These are phyloP conservation scores for Metaphire vulgaris DNA, from an alignment of 1,140 invertebrate species.

Conservation along the genomic window DNA sequence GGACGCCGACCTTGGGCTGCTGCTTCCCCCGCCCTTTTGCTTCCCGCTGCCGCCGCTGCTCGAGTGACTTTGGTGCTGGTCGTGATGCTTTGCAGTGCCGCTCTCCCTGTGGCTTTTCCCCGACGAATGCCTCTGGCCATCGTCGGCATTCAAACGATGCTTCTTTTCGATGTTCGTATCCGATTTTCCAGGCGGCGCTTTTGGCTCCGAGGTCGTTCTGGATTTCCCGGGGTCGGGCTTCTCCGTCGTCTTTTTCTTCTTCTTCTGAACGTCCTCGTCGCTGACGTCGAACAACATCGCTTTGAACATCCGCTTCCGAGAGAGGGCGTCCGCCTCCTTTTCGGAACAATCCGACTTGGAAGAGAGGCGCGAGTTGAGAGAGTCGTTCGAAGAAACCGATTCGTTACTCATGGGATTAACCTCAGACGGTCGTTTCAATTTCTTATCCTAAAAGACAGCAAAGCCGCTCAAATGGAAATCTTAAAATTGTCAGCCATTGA, in stretches of 20 bases:
- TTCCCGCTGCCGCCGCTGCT: no score
- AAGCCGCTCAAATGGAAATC: no score
- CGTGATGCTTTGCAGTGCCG: no score
- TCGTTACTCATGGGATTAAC: not conserved
- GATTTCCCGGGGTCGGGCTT: not conserved
- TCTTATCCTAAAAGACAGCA: not conserved
- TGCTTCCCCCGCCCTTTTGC: no score
- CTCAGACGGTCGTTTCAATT: not conserved
- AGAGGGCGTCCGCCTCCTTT: not conserved
- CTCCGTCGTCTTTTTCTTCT: not conserved
- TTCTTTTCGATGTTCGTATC: not conserved
- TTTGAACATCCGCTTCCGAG: not conserved
- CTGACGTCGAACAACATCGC: not conserved
- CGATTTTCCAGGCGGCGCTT: not conserved
- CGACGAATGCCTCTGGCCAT: not conserved
- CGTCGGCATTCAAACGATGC: not conserved
- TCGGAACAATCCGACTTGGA: not conserved
- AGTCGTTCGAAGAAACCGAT: not conserved
- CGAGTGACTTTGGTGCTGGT: no score
- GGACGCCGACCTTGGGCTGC: no score
- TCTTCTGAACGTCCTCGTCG: not conserved
- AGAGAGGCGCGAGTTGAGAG: not conserved
- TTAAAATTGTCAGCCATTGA: no score
- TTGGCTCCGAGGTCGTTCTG: not conserved
- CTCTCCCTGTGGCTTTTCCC: no score